Evolutionary conservation across 2,113 vertebrate genomes (phyloP).

Genomic region (Sakesphorus luctuosus): DNA sequence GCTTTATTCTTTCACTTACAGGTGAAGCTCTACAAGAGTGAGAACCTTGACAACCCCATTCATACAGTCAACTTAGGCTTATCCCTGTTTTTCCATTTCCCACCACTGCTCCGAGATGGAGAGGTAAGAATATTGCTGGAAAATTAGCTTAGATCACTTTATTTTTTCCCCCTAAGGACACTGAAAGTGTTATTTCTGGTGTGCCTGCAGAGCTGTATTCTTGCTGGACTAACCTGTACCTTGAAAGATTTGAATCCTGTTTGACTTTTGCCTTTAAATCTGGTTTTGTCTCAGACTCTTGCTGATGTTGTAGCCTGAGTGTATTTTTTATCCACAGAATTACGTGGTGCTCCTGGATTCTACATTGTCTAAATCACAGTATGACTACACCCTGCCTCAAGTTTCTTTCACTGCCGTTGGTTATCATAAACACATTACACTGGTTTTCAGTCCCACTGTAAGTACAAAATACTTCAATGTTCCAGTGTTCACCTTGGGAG

Average conservation of each 20-base stretch:
- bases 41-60: slow-evolving; percentile 95
- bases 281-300: neutral
- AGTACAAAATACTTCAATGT: slow-evolving; percentile 39
- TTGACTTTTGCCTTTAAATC: neutral
- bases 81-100: slow-evolving; percentile 97
- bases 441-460: slow-evolving; percentile 92
- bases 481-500: neutral
- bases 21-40: slow-evolving; percentile 96
- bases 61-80: slow-evolving; percentile 93
- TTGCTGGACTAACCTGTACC: neutral
- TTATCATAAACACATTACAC: slow-evolving; percentile 93
- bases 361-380: slow-evolving; percentile 89
- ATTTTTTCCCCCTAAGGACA: neutral
- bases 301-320: neutral
- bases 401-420: slow-evolving; percentile 90
- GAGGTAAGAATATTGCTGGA: slow-evolving; percentile 79
- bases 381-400: slow-evolving; percentile 91
- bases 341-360: slow-evolving; percentile 92
- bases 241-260: neutral
- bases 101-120: slow-evolving; percentile 90
- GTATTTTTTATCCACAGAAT: slow-evolving; percentile 75
- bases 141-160: neutral
- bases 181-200: neutral
- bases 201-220: neutral
- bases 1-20: slow-evolving; percentile 51